These are phyloP conservation scores for Drosophila lowei DNA, from an alignment of 1,140 invertebrate species.

Conservation along the genomic window DNA sequence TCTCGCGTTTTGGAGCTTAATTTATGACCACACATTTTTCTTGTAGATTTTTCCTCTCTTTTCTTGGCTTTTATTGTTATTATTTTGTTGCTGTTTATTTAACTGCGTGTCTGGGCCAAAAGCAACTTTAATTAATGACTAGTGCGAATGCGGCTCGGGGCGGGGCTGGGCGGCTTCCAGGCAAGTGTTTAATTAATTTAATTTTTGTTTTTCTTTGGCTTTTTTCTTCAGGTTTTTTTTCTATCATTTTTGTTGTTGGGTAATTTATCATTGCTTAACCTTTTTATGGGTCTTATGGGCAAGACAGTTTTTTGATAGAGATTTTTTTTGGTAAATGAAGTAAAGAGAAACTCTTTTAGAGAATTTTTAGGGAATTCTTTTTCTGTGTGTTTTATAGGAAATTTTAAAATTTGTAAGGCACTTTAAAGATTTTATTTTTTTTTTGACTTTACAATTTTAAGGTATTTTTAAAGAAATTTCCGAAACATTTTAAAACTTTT, in stretches of 20 bases:
- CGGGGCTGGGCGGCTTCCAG: background rate
- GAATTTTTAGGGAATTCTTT: background rate
- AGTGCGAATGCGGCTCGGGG: background rate
- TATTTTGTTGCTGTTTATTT: constrained; percentile 25
- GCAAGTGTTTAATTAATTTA: constrained; percentile 60
- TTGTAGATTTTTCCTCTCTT: constrained; percentile 22
- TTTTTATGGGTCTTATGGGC: constrained; percentile 1
- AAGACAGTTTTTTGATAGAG: constrained; percentile 7
- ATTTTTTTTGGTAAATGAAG: background rate
- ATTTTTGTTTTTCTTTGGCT: constrained; percentile 36
- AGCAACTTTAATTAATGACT: constrained; percentile 64
- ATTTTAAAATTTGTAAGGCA: too few relatives aligned
- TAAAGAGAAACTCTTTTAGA: background rate
- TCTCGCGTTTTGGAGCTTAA: constrained; percentile 23
- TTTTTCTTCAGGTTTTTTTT: constrained; percentile 14
- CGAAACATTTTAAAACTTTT: too few relatives aligned
- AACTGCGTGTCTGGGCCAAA: constrained; percentile 37
- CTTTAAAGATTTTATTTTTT: too few relatives aligned
- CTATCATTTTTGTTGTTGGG: constrained; percentile 4
- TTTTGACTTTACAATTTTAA: too few relatives aligned
- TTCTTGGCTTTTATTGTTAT: constrained; percentile 15
- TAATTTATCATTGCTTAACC: constrained; percentile 40
- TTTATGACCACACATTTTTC: constrained; percentile 68
- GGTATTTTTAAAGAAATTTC: too few relatives aligned
- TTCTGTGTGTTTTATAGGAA: background rate